Evolutionary conservation across 2,888 invertebrate species (phyloP).

Genomic region (Taphrorychus bicolor): DNA sequence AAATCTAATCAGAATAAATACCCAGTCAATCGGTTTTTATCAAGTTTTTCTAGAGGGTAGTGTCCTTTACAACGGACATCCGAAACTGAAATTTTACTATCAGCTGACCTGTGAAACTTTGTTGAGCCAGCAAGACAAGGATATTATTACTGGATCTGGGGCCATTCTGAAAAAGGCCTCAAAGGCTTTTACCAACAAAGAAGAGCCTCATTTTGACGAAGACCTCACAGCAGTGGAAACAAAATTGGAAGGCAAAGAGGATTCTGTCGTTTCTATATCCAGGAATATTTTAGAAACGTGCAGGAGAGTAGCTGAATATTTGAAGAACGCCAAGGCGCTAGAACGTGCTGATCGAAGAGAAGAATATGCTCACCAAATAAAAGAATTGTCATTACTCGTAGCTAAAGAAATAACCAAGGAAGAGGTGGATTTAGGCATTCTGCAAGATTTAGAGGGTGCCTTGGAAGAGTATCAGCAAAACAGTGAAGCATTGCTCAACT

Average conservation of each 20-base stretch:
- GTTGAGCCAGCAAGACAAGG: slow-evolving; percentile 36
- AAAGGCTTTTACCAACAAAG: slow-evolving; percentile 30
- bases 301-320: slow-evolving; percentile 35
- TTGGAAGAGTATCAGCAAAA: not conserved
- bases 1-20: no score
- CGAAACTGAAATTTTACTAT: no score
- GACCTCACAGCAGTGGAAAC: slow-evolving; percentile 9
- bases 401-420: not conserved
- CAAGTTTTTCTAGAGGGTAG: no score
- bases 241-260: not conserved
- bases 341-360: no score
- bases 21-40: no score
- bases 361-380: not conserved
- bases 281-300: slow-evolving; percentile 42
- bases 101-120: no score
- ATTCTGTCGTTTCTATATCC: slow-evolving; percentile 22
- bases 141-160: slow-evolving; percentile 29
- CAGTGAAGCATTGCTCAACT: not conserved
- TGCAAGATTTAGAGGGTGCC: not conserved
- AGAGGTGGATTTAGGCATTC: not conserved
- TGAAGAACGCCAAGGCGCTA: no score
- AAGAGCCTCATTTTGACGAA: slow-evolving; percentile 12
- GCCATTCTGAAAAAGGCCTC: slow-evolving; percentile 16
- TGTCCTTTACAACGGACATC: no score
- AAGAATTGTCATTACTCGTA: no score